Evolutionary conservation across 2,888 invertebrate genomes (phyloP), one percentile per base, ranked within the genome.

Genomic region (Eurytoma adleriae): DNA sequence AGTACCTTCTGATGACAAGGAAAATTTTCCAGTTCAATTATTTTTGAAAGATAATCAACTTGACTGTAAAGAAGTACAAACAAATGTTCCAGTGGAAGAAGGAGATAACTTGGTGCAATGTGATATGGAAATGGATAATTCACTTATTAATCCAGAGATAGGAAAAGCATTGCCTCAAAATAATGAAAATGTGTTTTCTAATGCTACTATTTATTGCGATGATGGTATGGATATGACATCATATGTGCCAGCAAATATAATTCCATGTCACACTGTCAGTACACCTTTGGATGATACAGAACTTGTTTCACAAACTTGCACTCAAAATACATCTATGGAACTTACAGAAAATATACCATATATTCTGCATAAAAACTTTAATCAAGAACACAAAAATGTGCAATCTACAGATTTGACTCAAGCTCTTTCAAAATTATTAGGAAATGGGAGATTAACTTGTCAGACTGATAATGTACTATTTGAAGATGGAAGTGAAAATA

Each of bases 391-490:
- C 1, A 62, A 18, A 0, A 64, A 3, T 40, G 59, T 67, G 66
- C 61, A 69, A 2, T 78, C 74, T 57, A 83, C 83, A 78, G 84
- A 84, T 1, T 67, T 85, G 10, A 85, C 83, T 27, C 54, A 68
- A 78, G 54, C 73, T 13, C 50, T 83, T 72, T 66, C 76, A 24
- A 18, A 20, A 72, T 48, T 78, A n/a, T 68, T 81, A 20, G 61
- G 56, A 20, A 10, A 16, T 61, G 78, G 74, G 27, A 13, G n/a
- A 48, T n/a, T 20, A 70, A 71, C 67, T 20, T 66, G 59, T 56
- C 3, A 0, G 40, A 20, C 48, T 10, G 57, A 78, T 40, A 20
- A 5, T 57, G 20, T 30, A 66, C 57, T 18, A 75, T 24, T 13
- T 27, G 14, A 70, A 76, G 24, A 72, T 71, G 12, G 5, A 20